Base-by-base conservation (phyloP, 23 tunicate species). In the Trididemnum clinides region DNA sequence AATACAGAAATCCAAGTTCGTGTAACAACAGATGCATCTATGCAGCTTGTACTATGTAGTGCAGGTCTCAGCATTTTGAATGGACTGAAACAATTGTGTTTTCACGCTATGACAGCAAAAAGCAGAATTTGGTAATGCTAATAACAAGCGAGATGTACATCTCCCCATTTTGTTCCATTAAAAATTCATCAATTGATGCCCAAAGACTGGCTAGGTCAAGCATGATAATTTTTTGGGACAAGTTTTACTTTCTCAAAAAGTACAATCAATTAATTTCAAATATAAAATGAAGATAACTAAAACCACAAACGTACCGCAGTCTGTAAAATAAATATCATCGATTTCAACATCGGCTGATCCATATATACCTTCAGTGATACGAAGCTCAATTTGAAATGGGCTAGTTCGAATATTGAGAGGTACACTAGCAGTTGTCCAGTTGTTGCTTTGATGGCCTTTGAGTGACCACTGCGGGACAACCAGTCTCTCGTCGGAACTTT, bases 301-400 rank as follows among this genome's bases (percentile, higher is more conserved):
- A n/a, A n/a, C n/a, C n/a, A n/a, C n/a, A 28, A 6, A 20, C 80
- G 36, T 74, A 74, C 80, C 80, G 57, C 80, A 74, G 26, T 22
- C 26, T n/a, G 58, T 21, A 44, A 74, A 74, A 5, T 10, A 5
- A 15, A 74, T 36, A 27, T 74, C 80, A 27, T 74, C 80, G 22
- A 74, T 39, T n/a, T 36, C 30, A n/a, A 74, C 80, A 27, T 74
- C 80, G 20, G 27, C 80, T 44, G 57, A 36, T 22, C 31, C 4
- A 23, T 74, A 57, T 27, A 1, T 44, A 20, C 29, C 30, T 2
- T 74, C 80, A 3, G 32, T 15, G 7, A 74, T 4, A 4, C 80
- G 58, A 27, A 74, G 19, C 32, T 74, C 80, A 38, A 74, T 5
- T 37, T 74, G 80, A 25, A 74, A 74, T 19, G 80, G 80, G 5